phyloP scores from a whole-genome alignment of 1,140 invertebrate species.

The Spodoptera litura region DNA sequence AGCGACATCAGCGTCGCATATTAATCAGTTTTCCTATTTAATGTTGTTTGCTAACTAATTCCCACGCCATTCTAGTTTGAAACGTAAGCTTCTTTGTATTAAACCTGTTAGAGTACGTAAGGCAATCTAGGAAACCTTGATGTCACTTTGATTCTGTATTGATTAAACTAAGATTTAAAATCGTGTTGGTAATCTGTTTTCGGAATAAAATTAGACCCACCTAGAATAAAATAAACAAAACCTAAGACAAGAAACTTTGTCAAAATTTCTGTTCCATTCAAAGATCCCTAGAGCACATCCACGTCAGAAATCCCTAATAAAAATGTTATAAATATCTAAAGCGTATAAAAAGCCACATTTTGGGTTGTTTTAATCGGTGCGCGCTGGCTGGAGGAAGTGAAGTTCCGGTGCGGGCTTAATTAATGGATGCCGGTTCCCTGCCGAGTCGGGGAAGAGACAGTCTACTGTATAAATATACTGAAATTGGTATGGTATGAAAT shows the following conservation, averaged over 20 bases:
- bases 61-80: slow-evolving; percentile 34
- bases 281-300: not conserved
- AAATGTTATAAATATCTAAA: slow-evolving; percentile 29
- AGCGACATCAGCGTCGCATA: slow-evolving; percentile 28
- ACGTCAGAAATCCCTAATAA: slow-evolving; percentile 21
- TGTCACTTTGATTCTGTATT: not conserved
- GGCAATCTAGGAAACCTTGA: not conserved
- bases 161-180: not conserved
- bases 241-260: not conserved
- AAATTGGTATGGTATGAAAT: slow-evolving; percentile 32
- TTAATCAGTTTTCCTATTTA: slow-evolving; percentile 31
- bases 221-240: not conserved
- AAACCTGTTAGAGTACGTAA: not conserved
- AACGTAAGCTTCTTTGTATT: slow-evolving; percentile 26
- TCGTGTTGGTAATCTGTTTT: no score
- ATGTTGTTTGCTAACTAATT: slow-evolving; percentile 25
- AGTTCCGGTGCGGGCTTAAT: slow-evolving; percentile 44
- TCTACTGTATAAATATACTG: not conserved
- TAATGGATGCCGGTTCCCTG: slow-evolving; percentile 30
- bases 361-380: slow-evolving; percentile 39
- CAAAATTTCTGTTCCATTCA: not conserved
- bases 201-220: not conserved
- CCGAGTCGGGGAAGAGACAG: slow-evolving; percentile 17
- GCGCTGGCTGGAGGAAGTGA: slow-evolving; percentile 35
- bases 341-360: slow-evolving; percentile 37